Conservation (phyloP, 1,140 invertebrate species). For the Hyles euphorbiae region DNA sequence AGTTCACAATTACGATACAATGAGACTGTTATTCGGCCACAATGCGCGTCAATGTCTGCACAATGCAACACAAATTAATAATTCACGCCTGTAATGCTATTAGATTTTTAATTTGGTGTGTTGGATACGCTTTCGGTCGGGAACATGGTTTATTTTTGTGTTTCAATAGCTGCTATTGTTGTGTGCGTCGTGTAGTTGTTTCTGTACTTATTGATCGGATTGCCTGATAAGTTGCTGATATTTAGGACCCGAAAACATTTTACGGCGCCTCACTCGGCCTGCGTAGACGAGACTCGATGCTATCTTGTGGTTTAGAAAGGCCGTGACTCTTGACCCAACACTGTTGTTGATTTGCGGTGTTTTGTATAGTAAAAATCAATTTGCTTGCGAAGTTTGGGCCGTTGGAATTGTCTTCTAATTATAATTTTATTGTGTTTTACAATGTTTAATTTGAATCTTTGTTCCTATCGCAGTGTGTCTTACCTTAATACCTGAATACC, state of each 20-base stretch:
- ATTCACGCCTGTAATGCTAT: constrained; percentile 59
- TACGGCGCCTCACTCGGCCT: constrained; percentile 10
- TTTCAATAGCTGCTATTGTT: constrained; percentile 47
- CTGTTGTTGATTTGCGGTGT: no score
- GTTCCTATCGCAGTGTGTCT: no score
- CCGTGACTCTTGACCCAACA: constrained; percentile 14
- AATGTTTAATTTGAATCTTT: no score
- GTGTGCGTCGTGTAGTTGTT: constrained; percentile 38
- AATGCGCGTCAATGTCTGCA: constrained; percentile 29
- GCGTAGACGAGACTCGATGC: constrained; percentile 20
- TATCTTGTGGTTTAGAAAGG: constrained; percentile 26
- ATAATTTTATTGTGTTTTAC: no score
- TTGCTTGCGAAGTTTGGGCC: no score
- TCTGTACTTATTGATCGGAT: constrained; percentile 25
- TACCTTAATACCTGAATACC: no score
- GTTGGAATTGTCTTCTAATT: no score
- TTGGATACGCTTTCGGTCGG: constrained; percentile 50
- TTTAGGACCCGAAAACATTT: constrained; percentile 45
- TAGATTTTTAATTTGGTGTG: constrained; percentile 64
- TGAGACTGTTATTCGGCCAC: constrained; percentile 28
- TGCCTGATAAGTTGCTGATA: constrained; percentile 33
- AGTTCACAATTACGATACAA: constrained; percentile 19
- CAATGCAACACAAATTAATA: constrained; percentile 68
- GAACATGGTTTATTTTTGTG: constrained; percentile 32
- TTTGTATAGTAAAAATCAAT: no score